phyloP scores from a whole-genome alignment of 2,888 invertebrate species.

The Patella ulyssiponensis region DNA sequence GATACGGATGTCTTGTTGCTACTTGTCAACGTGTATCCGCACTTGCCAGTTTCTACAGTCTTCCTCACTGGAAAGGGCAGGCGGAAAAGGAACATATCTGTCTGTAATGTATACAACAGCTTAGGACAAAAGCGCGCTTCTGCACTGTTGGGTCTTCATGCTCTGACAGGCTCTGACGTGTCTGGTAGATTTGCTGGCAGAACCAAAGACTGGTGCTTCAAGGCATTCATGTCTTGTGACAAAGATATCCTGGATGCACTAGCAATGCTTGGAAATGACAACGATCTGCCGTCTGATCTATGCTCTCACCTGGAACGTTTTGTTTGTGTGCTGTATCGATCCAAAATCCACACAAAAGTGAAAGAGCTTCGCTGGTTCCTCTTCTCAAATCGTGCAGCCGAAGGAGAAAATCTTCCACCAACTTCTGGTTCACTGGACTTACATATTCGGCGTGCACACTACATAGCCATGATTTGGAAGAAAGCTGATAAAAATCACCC shows the following conservation, averaged over 20 bases:
- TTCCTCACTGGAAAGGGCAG: no score
- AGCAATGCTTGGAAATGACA: constrained; percentile 15
- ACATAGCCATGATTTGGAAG: constrained; percentile 18
- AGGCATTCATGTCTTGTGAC: constrained; percentile 15
- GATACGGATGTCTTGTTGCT: no score
- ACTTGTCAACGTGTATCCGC: no score
- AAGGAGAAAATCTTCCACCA: not conserved
- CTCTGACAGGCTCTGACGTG: constrained; percentile 29
- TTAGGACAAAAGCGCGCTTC: constrained; percentile 27
- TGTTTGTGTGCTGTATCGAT: not conserved
- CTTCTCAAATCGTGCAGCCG: constrained; percentile 1
- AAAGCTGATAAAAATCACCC: constrained; percentile 12
- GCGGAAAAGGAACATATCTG: no score
- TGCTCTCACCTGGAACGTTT: not conserved
- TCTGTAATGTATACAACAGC: constrained; percentile 20
- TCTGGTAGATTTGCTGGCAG: constrained; percentile 5
- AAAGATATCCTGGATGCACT: constrained; percentile 4
- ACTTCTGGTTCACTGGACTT: constrained; percentile 1
- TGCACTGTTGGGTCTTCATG: constrained; percentile 29
- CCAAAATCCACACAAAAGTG: not conserved
- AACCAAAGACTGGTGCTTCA: constrained; percentile 15
- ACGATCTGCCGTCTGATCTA: constrained; percentile 1
- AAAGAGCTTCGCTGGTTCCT: not conserved
- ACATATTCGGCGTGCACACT: constrained; percentile 18
- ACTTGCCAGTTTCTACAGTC: no score